phyloP scores from a whole-genome alignment of 2,888 invertebrate species.

The Cataglyphis rosenhaueri region DNA sequence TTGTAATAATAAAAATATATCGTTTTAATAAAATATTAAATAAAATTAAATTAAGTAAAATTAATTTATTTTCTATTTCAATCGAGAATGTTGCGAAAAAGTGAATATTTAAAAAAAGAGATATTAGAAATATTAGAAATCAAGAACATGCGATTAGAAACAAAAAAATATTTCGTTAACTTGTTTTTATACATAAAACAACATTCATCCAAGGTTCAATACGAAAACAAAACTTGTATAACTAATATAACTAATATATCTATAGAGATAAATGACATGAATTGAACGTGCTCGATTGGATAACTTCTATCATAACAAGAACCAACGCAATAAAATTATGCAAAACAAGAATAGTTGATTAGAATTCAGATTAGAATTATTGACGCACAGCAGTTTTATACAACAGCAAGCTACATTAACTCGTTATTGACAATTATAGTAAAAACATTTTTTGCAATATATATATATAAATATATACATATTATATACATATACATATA shows the following conservation, averaged over 20 bases:
- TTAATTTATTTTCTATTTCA: background rate
- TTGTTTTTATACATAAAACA: conserved; percentile 1
- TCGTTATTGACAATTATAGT: background rate
- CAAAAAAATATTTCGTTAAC: background rate
- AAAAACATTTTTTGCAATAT: background rate
- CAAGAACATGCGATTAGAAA: background rate
- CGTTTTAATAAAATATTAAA: conserved; percentile 83
- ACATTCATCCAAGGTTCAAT: conserved; percentile 22
- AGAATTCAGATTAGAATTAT: conserved; percentile 19
- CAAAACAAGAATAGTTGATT: background rate
- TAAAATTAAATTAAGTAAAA: conserved; percentile 32
- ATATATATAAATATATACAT: background rate
- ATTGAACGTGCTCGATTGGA: conserved; percentile 25
- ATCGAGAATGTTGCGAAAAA: background rate
- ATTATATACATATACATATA: background rate
- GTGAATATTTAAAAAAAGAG: background rate
- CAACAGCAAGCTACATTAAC: background rate
- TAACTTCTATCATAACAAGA: conserved; percentile 18
- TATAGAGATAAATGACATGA: conserved; percentile 40
- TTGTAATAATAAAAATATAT: conserved; percentile 78
- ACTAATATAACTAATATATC: background rate
- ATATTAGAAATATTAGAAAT: background rate
- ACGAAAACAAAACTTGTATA: conserved; percentile 5
- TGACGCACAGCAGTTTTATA: background rate
- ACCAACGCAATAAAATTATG: conserved; percentile 2